Percentiles rank a stretch among this genome's conserved stretches.
Conservation (phyloP, 2,888 invertebrate genomes). For the Autographa gamma region DNA sequence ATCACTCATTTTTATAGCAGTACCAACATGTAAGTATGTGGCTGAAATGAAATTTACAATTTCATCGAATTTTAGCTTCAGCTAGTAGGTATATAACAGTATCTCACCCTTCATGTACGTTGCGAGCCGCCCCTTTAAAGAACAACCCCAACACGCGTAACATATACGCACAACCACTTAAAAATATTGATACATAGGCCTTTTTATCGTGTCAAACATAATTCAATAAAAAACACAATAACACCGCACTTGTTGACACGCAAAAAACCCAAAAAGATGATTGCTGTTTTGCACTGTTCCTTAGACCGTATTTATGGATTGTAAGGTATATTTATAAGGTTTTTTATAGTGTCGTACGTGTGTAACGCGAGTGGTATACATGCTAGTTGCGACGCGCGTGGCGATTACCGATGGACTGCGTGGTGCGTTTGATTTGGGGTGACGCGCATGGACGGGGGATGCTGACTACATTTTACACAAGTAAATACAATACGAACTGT, state of each 20-base stretch:
- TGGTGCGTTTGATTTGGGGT: conserved; percentile 77
- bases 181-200: conserved; percentile 70
- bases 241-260: conserved; percentile 58
- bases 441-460: conserved; percentile 82
- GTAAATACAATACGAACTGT: conserved; percentile 69
- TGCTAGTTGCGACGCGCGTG: conserved; percentile 74
- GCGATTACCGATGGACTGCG: conserved; percentile 84
- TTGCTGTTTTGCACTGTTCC: conserved; percentile 45
- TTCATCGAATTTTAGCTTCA: conserved; percentile 15
- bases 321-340: conserved; percentile 56
- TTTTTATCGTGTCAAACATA: conserved; percentile 63
- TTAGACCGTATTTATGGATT: conserved; percentile 61
- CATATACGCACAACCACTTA: conserved; percentile 67
- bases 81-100: conserved; percentile 56
- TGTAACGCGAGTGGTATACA: conserved; percentile 61
- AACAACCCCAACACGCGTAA: conserved; percentile 63
- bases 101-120: conserved; percentile 85
- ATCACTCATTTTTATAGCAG: background rate
- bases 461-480: conserved; percentile 72
- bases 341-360: conserved; percentile 61
- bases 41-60: background rate
- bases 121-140: conserved; percentile 69
- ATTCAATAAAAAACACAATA: conserved; percentile 66
- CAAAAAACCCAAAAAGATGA: conserved; percentile 48
- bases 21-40: background rate